Base-by-base conservation (phyloP, 2,797 vertebrate species). In the Synaphobranchus kaupii region DNA sequence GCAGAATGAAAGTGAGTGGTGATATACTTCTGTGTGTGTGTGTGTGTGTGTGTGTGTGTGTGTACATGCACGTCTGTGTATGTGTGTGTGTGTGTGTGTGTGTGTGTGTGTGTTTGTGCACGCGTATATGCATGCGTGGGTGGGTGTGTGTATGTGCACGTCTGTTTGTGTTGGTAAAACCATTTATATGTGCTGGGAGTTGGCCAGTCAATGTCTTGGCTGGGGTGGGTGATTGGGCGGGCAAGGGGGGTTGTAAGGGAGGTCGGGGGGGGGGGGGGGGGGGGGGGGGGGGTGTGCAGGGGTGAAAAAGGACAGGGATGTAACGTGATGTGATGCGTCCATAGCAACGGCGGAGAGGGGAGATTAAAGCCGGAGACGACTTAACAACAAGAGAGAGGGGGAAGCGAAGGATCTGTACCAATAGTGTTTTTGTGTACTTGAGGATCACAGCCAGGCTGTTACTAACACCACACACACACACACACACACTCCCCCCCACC, bases 301-400 rank as follows among this genome's bases (percentile, higher is more conserved):
- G 34, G 12, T 44, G 73, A 84, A 52, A 66, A 1, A 25, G 39
- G 48, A 15, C 88, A 28, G 47, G 39, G 15, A 15, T 20, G 73
- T 73, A 84, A 90, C 31, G 28, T 68, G 86, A 91, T 89, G 93
- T 95, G 93, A 91, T 89, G 93, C 94, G 93, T 94, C 93, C 92
- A 92, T 94, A 93, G 93, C 84, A 94, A 93, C 91, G 2, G 89
- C 54, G 93, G 92, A 92, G 95, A 90, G 58, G 85, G 92, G 92
- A 94, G 94, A 96, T 96, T 96, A 94, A 91, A 93, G 92, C 85
- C 92, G 90, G 91, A 93, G 89, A 90, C 91, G 50, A 5, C 84
- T 84, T 91, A 95, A 95, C 96, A 96, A 91, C 88, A 87, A 86
- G 71, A 73, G 47, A 88, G 89, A 90, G 89, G 89, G 86, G 88